Evolutionary conservation across 2,113 vertebrate genomes (phyloP), one percentile per base, ranked within the genome.

Genomic region (Aptenodytes forsteri): DNA sequence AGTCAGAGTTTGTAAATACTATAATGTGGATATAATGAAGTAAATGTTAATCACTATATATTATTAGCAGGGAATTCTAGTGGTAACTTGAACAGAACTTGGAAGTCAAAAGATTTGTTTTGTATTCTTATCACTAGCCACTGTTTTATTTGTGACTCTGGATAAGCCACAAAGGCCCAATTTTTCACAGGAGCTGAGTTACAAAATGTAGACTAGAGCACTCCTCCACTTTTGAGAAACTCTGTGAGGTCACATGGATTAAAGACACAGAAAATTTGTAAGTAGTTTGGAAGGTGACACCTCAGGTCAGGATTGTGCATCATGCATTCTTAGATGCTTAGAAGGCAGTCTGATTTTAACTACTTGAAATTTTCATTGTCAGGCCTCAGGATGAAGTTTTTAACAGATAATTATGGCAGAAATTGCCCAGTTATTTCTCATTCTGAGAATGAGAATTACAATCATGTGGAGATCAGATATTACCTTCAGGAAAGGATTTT

Each of bases 401-500:
- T 76, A 78, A 40, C 30, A 83, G 67, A 58, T 81, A 73, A 93
- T 96, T 87, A 89, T 7, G 15, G 40, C 11, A 83, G 26, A 95
- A 94, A 93, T 81, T 92, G 22, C 27, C 21, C 55, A 66, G 32
- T 13, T 77, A 52, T 90, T 83, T 77, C 44, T 83, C 34, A 55
- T 95, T 90, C 71, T 56, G 19, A 65, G 46, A 42, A 5, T 40
- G 34, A 83, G 79, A 92, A 93, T 92, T 93, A 86, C 25, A 96
- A 93, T 93, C 79, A 93, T 38, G 36, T 81, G 91, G 62, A 65
- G 49, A 64, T 66, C 86, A 81, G 67, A 93, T 89, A 73, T 62
- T 89, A 96, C 76, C 62, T 96, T 90, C 54, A 90, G 76, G 79
- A 72, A 95, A 93, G 67, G 44, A 92, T 87, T 96, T 70, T 56